phyloP scores from a whole-genome alignment of 2,113 vertebrate genomes.

The Panurus biarmicus region DNA sequence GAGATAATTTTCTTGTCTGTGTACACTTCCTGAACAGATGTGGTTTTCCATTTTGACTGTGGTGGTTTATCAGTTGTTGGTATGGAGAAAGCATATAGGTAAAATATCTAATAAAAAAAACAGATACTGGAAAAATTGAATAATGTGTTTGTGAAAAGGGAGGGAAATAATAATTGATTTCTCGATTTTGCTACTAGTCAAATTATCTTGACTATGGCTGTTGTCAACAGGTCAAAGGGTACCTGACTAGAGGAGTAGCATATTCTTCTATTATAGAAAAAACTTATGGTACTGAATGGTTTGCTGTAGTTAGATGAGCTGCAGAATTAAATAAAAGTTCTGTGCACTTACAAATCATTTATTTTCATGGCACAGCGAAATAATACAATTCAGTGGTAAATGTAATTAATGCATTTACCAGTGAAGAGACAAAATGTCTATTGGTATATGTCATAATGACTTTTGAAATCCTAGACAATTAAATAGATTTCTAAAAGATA shows the following conservation, averaged over 20 bases:
- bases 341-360: background rate
- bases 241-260: background rate
- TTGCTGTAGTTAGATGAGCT: background rate
- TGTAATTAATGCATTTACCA: background rate
- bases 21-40: background rate
- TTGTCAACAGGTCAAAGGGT: background rate
- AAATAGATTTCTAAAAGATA: background rate
- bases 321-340: background rate
- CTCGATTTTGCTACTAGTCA: background rate
- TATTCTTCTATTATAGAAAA: background rate
- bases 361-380: background rate
- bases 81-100: background rate
- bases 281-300: background rate
- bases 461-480: background rate
- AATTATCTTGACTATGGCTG: background rate
- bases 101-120: background rate
- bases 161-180: background rate
- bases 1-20: conserved; percentile 21
- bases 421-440: background rate
- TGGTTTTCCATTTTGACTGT: conserved; percentile 22
- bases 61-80: conserved; percentile 12
- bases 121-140: background rate
- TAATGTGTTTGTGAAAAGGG: background rate
- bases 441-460: background rate
- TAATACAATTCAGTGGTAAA: background rate